phyloP scores from a whole-genome alignment of 2,113 vertebrate genomes.

The Apistogramma diplotaenia region DNA sequence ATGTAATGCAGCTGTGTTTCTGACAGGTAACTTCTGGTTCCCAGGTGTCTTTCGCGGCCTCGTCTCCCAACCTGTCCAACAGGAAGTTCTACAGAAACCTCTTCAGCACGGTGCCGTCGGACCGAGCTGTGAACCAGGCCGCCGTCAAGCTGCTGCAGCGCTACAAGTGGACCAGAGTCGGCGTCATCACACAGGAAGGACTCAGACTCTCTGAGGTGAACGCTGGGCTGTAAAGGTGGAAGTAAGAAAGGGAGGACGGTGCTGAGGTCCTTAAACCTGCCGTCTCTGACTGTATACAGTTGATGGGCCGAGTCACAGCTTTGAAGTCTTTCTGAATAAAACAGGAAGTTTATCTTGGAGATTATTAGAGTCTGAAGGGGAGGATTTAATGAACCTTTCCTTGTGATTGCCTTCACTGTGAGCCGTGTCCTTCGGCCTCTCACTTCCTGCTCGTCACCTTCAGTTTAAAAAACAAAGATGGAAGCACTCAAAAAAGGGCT shows the following conservation, averaged over 20 bases:
- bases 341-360: background rate
- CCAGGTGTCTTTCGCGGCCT: slow-evolving; percentile 89
- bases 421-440: background rate
- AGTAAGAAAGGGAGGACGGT: no score
- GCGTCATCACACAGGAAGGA: slow-evolving; percentile 85
- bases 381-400: background rate
- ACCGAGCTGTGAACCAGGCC: slow-evolving; percentile 86
- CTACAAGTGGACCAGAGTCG: slow-evolving; percentile 87
- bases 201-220: slow-evolving; percentile 76
- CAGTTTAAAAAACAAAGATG: no score
- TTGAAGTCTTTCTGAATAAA: background rate
- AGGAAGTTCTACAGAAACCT: slow-evolving; percentile 89
- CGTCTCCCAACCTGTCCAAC: slow-evolving; percentile 84
- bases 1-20: background rate
- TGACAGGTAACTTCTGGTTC: background rate
- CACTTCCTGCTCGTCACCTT: background rate
- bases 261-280: background rate
- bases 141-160: slow-evolving; percentile 86
- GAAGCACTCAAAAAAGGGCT: background rate
- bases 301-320: background rate
- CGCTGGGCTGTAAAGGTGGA: no score
- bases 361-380: background rate
- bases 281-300: background rate
- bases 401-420: background rate
- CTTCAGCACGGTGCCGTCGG: slow-evolving; percentile 89